These are phyloP conservation scores for Tragopan temminckii DNA, from an alignment of 2,797 vertebrate genomes.

Conservation along the genomic window DNA sequence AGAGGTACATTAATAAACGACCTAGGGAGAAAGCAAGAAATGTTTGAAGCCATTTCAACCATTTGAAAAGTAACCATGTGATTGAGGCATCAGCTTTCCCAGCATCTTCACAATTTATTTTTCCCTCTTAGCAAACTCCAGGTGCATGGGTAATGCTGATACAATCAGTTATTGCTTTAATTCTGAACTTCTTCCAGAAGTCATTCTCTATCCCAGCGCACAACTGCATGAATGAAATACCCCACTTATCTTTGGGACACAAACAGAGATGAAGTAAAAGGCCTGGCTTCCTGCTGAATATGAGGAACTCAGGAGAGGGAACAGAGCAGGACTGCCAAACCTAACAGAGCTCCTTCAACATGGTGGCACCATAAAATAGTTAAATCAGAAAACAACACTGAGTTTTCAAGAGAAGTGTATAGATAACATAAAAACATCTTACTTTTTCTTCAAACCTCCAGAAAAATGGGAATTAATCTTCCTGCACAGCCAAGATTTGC, in stretches of 20 bases:
- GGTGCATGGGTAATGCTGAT: not conserved
- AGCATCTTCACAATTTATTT: not conserved
- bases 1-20: not conserved
- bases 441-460: not conserved
- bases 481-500: not conserved
- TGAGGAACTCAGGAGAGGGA: not conserved
- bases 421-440: not conserved
- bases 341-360: not conserved
- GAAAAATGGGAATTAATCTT: not conserved
- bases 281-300: not conserved
- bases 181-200: not conserved
- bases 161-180: not conserved
- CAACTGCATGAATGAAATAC: not conserved
- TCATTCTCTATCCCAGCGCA: not conserved
- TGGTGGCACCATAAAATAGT: not conserved
- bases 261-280: not conserved
- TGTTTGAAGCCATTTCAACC: not conserved
- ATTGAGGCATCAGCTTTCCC: not conserved
- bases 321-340: not conserved
- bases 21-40: not conserved
- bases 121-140: not conserved
- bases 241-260: not conserved
- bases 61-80: not conserved
- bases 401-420: not conserved
- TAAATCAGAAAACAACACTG: not conserved